A percentile compares a stretch with the other conserved stretches of the same genome.
These are phyloP conservation scores for Ibycter americanus DNA, from an alignment of 2,797 vertebrate genomes.

Conservation along the genomic window DNA sequence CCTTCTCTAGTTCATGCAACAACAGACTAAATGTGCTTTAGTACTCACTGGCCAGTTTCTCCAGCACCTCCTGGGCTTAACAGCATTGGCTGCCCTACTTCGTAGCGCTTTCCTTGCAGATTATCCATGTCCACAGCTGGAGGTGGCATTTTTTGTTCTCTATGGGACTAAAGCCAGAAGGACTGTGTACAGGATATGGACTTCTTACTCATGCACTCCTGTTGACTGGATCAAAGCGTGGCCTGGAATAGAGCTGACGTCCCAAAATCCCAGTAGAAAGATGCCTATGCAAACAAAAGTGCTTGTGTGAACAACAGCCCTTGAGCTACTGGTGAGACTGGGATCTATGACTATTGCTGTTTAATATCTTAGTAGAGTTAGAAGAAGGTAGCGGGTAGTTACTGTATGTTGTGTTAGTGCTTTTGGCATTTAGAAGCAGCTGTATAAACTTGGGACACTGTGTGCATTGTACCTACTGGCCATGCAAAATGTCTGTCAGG, in stretches of 20 bases:
- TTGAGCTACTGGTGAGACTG: background rate
- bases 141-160: background rate
- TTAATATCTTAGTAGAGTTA: slow-evolving; percentile 27
- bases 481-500: background rate
- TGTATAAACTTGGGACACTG: background rate
- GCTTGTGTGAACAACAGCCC: background rate
- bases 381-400: slow-evolving; percentile 22
- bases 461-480: background rate
- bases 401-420: slow-evolving; percentile 26
- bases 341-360: slow-evolving; percentile 2
- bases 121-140: background rate
- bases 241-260: background rate
- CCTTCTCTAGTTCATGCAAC: background rate
- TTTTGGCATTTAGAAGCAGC: slow-evolving; percentile 48
- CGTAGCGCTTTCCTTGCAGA: background rate
- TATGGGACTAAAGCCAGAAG: background rate
- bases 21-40: background rate
- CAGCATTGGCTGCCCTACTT: background rate
- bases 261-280: background rate
- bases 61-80: background rate
- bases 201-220: background rate
- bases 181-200: background rate
- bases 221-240: background rate
- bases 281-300: background rate
- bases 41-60: background rate